phyloP scores from a whole-genome alignment of 2,113 vertebrate species.

The Vanacampus margaritifer region DNA sequence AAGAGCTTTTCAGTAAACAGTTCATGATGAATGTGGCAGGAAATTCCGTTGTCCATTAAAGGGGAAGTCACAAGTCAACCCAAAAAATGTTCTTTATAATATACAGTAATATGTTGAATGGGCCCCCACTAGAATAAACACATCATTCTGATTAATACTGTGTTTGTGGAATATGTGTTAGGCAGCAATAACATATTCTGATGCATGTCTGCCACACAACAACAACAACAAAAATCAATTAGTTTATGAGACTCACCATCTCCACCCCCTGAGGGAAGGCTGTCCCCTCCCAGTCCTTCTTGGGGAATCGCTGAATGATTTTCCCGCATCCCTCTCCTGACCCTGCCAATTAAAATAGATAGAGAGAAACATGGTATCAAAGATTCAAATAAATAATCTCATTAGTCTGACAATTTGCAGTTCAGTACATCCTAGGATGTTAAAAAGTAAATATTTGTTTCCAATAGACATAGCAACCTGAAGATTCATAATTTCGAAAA shows the following conservation, averaged over 20 bases:
- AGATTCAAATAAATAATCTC: background rate
- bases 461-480: too few relatives aligned
- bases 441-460: too few relatives aligned
- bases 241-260: constrained; percentile 77
- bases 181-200: too few relatives aligned
- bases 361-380: background rate
- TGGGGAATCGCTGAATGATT: constrained; percentile 96
- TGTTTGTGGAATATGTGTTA: too few relatives aligned
- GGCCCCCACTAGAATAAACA: too few relatives aligned
- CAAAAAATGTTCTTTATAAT: too few relatives aligned
- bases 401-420: background rate
- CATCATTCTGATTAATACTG: too few relatives aligned
- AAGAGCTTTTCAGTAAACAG: constrained; percentile 57
- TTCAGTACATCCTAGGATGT: too few relatives aligned
- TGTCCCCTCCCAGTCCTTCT: constrained; percentile 94
- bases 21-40: constrained; percentile 52
- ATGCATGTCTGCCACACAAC: too few relatives aligned
- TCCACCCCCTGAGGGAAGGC: constrained; percentile 97
- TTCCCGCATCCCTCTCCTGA: constrained; percentile 91
- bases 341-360: constrained; percentile 63
- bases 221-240: background rate
- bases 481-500: too few relatives aligned
- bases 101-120: too few relatives aligned
- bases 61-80: constrained; percentile 7
- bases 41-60: constrained; percentile 57